These are phyloP conservation scores for Sminthurinus signatus DNA, from an alignment of 1,140 invertebrate genomes.

Conservation along the genomic window DNA sequence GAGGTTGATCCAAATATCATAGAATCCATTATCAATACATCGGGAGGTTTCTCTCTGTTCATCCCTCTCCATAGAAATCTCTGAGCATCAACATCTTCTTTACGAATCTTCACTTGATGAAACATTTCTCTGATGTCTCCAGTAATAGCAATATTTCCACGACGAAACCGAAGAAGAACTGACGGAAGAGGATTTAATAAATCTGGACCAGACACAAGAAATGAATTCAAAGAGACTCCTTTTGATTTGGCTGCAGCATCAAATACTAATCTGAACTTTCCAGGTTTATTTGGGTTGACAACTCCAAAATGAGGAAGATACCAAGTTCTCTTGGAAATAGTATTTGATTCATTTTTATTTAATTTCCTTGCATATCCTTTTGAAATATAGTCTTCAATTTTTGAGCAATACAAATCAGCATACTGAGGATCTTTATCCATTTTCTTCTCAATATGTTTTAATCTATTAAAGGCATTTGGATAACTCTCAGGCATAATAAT, in stretches of 20 bases:
- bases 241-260: constrained; percentile 16
- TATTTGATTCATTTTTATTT: not conserved
- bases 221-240: constrained; percentile 24
- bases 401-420: not conserved
- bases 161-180: constrained; percentile 22
- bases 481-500: no score
- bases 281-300: constrained; percentile 21
- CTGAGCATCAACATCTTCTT: not conserved
- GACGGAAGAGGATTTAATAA: constrained; percentile 16
- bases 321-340: not conserved
- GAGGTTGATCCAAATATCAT: constrained; percentile 29
- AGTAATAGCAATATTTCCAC: constrained; percentile 13
- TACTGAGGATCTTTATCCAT: not conserved
- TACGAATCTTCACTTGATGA: not conserved
- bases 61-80: constrained; percentile 5
- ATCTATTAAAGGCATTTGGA: not conserved
- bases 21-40: not conserved
- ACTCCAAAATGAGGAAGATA: constrained; percentile 25
- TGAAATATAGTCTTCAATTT: constrained; percentile 11
- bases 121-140: constrained; percentile 33
- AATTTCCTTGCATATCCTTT: constrained; percentile 20
- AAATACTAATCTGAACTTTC: constrained; percentile 19
- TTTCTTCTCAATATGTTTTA: constrained; percentile 5
- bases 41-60: not conserved
- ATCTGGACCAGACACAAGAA: constrained; percentile 20